A percentile compares a stretch with the other conserved stretches of the same genome.
These are phyloP conservation scores for Globia sparganii DNA, from an alignment of 2,888 invertebrate genomes.

Conservation along the genomic window DNA sequence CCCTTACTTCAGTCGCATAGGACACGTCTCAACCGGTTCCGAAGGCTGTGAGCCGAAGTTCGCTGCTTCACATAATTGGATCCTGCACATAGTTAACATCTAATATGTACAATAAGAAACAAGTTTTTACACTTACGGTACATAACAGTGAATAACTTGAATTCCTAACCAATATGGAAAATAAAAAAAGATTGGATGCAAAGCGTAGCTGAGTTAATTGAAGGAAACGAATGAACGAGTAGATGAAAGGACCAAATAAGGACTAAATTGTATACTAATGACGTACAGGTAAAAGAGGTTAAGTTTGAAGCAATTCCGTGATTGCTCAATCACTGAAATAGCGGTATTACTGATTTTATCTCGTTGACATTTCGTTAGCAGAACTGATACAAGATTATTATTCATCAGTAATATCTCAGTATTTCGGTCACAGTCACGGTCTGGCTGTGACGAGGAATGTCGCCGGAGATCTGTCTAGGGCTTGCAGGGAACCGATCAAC, in stretches of 20 bases:
- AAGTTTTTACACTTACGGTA: constrained; percentile 41
- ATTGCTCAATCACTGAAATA: constrained; percentile 16
- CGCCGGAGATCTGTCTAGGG: constrained; percentile 45
- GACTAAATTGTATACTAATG: constrained; percentile 20
- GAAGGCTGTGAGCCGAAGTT: constrained; percentile 31
- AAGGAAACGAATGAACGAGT: constrained; percentile 36
- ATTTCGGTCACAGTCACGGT: constrained; percentile 56
- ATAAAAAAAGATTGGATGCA: constrained; percentile 40
- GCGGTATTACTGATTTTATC: constrained; percentile 15
- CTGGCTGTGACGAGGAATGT: constrained; percentile 52
- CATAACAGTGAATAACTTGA: constrained; percentile 12
- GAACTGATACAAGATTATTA: constrained; percentile 39
- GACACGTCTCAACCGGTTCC: constrained; percentile 30
- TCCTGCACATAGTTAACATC: constrained; percentile 44
- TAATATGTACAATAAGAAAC: constrained; percentile 33
- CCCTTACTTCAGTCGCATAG: constrained; percentile 28
- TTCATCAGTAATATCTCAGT: constrained; percentile 34
- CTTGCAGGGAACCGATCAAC: constrained; percentile 35
- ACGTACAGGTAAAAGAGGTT: background rate
- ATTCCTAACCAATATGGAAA: constrained; percentile 19
- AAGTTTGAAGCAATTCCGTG: constrained; percentile 8
- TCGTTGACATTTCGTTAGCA: constrained; percentile 32
- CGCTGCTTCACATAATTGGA: constrained; percentile 39
- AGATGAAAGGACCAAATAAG: constrained; percentile 29
- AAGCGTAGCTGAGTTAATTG: constrained; percentile 22